Base-by-base conservation (phyloP, 1,140 invertebrate genomes). In the Nilaparvata lugens region DNA sequence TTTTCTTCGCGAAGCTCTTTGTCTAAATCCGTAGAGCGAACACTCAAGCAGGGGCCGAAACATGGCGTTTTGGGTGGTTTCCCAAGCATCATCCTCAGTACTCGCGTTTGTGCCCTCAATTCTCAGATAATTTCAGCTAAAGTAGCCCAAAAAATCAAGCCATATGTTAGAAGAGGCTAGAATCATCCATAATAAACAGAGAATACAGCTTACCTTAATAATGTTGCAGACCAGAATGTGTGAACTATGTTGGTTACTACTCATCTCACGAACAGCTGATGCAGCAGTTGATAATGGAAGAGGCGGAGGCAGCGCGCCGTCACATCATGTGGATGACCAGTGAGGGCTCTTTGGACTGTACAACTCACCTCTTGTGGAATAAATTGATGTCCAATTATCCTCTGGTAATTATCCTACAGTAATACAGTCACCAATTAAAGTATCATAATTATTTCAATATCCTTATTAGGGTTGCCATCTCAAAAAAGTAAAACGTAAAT, bases 161-260 rank as follows among this genome's bases (percentile, higher is more conserved):
- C 16, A 28, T 18, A 61, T 23, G 35, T 24, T 48, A 35, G 51
- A 31, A 61, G 40, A 45, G 18, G 48, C 35, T 53, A 53, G 23
- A 25, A 21, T 21, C 23, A 21, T 53, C 16, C 23, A 53, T 21
- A 23, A 18, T 21, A 25, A 53, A 3, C n/a, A 21, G 31, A 21
- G 52, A n/a, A 18, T n/a, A 21, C 23, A 53, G 24, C 24, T 53
- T n/a, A 25, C 16, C 6, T 18, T n/a, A n/a, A n/a, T 55, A 11
- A 43, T 45, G 43, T 64, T 66, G 16, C 62, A 78, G 80, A 23
- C 81, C 81, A 64, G 86, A 87, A 69, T 81, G 78, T 11, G 80
- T 88, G 2, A 86, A 86, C 73, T 88, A 89, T 71, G 73, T 88
- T 11, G 86, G 86, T 2, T 89, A 87, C 66, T 88, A 85, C 69